Evolutionary conservation across 2,113 vertebrate species (phyloP), one percentile per base, ranked within the genome.

Genomic region (Enhydra lutris): DNA sequence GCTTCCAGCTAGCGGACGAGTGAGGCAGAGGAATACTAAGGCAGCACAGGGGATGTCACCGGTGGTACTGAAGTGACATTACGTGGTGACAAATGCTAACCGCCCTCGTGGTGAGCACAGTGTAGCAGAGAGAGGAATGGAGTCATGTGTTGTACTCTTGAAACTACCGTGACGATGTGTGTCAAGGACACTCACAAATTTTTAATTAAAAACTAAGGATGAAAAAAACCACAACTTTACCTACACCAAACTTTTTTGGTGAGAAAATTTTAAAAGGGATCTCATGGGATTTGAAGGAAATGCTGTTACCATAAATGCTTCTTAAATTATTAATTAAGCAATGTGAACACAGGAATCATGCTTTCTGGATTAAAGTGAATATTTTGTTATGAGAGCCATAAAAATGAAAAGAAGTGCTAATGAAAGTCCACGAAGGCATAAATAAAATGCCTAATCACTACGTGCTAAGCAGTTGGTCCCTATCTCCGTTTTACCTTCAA

Each of bases 361-460:
- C 12, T 73, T 94, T 84, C 73, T 59, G n/a, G 39, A 45, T 96
- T 93, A 79, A 55, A 86, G 39, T 92, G 95, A 95, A 93, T 85
- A 86, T 94, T 93, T 94, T 95, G 76, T 91, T 83, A 57, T 52
- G 65, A 97, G 79, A 83, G 42, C 20, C 71, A 61, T 89, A 84
- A 88, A 95, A 95, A 42, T 39, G 18, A 97, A 89, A 79, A 74
- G 12, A 80, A 57, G n/a, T 93, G 45, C 73, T 91, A 47, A 95
- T 39, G 76, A 76, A 89, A 73, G 20, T n/a, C 39, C 3, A 11
- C 42, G 50, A 84, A 82, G 1, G 47, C 63, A 24, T 39, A 55
- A 91, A 57, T 65, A 82, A 93, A 82, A 73, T 73, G n/a, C 29
- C 78, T 71, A 63, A 79, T 92, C 34, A 78, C 74, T 80, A 34